These are phyloP conservation scores for Eledone cirrhosa DNA, from an alignment of 2,888 invertebrate species.

Conservation along the genomic window DNA sequence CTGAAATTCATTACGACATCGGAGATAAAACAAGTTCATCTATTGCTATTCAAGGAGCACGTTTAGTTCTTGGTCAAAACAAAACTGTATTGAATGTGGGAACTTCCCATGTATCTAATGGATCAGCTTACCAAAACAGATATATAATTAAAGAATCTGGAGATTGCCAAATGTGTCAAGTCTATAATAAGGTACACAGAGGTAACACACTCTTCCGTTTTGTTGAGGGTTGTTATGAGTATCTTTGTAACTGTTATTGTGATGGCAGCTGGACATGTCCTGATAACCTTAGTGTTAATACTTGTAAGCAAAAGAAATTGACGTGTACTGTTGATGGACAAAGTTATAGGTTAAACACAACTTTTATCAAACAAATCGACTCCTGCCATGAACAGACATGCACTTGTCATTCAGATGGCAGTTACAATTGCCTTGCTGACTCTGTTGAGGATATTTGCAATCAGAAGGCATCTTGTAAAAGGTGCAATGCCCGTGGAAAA, in stretches of 20 bases:
- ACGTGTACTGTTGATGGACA: slow-evolving; percentile 47
- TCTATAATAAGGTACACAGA: not conserved
- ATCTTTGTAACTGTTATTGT: slow-evolving; percentile 44
- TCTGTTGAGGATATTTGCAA: not conserved
- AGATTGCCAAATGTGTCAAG: slow-evolving; percentile 36
- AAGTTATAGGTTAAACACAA: slow-evolving; percentile 36
- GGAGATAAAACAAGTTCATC: too few relatives aligned
- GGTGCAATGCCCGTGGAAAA: not conserved
- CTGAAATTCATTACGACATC: too few relatives aligned
- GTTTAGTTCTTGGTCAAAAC: not conserved
- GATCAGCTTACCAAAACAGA: too few relatives aligned
- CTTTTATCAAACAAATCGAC: slow-evolving; percentile 21
- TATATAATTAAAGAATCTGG: too few relatives aligned
- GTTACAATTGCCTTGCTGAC: not conserved
- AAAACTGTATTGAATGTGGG: too few relatives aligned
- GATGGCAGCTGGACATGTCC: slow-evolving; percentile 40
- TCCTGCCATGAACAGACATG: slow-evolving; percentile 4
- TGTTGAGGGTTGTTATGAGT: slow-evolving; percentile 36
- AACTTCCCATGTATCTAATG: too few relatives aligned
- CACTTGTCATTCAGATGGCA: slow-evolving; percentile 25
- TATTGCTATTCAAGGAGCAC: not conserved
- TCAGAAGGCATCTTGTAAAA: not conserved
- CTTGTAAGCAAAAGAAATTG: slow-evolving; percentile 35
- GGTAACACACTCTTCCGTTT: slow-evolving; percentile 37
- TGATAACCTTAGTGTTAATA: slow-evolving; percentile 39